phyloP scores from a whole-genome alignment of 1,140 invertebrate genomes.

The Dendroctonus ponderosae region DNA sequence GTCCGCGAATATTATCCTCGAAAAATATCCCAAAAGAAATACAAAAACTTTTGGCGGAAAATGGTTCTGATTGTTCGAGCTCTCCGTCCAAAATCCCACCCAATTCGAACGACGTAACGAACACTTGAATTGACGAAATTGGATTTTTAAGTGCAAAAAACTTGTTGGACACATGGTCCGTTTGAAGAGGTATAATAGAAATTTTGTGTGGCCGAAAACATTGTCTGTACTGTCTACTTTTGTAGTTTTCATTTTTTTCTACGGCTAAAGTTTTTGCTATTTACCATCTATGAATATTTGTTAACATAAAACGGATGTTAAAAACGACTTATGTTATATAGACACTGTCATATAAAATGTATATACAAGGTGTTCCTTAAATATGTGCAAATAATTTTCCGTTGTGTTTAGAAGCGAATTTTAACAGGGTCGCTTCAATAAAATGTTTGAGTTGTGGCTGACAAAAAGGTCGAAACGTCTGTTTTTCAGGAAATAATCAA shows the following conservation, averaged over 20 bases:
- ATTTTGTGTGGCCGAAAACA: constrained; percentile 34
- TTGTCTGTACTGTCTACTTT: constrained; percentile 37
- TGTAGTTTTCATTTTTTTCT: constrained; percentile 39
- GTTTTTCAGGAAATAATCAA: too few species aligned
- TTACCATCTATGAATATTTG: constrained; percentile 35
- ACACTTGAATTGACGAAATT: constrained; percentile 43
- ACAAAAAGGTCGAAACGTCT: too few species aligned
- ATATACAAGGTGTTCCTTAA: neutral
- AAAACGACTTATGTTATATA: too few species aligned
- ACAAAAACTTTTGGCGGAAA: constrained; percentile 41
- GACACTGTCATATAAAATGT: too few species aligned
- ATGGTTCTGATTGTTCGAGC: constrained; percentile 31
- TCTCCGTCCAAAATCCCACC: constrained; percentile 33
- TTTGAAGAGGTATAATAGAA: constrained; percentile 37
- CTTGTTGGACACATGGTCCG: constrained; percentile 35
- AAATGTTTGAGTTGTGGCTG: too few species aligned
- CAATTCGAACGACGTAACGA: constrained; percentile 43
- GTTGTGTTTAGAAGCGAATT: too few species aligned
- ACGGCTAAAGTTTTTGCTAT: constrained; percentile 34
- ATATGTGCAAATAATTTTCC: too few species aligned
- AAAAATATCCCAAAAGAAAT: constrained; percentile 57
- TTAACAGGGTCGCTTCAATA: too few species aligned
- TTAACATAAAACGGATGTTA: neutral
- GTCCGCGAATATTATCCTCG: constrained; percentile 58
- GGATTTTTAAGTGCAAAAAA: constrained; percentile 38